Evolutionary conservation across 2,113 vertebrate genomes (phyloP).

Genomic region (Ceratotherium simum): DNA sequence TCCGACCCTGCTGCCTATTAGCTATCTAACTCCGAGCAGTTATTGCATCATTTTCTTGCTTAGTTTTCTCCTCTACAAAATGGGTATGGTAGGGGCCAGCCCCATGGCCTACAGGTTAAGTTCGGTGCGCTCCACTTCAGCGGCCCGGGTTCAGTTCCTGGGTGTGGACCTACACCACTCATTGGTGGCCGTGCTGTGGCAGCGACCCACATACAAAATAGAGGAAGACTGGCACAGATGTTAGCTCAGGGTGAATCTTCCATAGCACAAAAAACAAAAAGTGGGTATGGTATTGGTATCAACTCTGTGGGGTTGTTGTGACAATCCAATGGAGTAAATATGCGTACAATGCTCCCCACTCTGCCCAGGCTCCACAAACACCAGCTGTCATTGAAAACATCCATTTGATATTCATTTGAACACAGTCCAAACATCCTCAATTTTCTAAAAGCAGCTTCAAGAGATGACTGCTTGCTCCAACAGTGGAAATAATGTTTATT

Average conservation of each 20-base stretch:
- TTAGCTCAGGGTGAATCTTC: no score
- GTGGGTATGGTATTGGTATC: neutral
- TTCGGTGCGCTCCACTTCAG: no score
- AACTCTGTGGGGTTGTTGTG: rapidly evolving
- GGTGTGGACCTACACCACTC: no score
- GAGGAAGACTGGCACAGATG: no score
- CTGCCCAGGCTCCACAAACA: neutral
- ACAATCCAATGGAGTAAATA: neutral
- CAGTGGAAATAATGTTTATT: constrained; percentile 46
- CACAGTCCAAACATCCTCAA: constrained; percentile 1
- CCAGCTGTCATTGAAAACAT: neutral
- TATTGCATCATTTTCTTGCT: neutral
- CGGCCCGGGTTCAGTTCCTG: no score
- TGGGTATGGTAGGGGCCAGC: neutral
- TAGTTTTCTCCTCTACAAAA: neutral
- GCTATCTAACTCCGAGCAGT: neutral
- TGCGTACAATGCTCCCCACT: rapidly evolving
- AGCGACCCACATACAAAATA: no score
- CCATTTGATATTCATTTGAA: neutral
- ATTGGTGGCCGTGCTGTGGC: no score
- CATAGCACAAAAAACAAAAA: no score
- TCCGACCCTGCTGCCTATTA: neutral
- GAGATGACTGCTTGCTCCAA: neutral
- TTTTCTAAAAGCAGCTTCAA: constrained; percentile 64
- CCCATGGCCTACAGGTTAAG: no score